Percentiles rank a stretch among this genome's conserved stretches.
phyloP scores from a whole-genome alignment of 2,888 invertebrate species.

The Caenorhabditis uteleia region DNA sequence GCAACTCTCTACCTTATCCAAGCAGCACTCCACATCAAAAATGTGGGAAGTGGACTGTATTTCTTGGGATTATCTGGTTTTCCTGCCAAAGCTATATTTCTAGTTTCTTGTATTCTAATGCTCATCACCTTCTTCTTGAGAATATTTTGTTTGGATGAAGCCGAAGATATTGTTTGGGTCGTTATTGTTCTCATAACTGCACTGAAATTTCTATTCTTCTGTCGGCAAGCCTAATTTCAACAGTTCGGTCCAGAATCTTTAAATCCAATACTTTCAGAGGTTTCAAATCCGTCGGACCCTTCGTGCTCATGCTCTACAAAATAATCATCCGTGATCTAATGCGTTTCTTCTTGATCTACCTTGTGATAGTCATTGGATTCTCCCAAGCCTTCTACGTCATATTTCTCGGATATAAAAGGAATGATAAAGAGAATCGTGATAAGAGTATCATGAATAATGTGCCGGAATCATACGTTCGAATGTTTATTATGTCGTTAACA shows the following conservation, averaged over 20 bases:
- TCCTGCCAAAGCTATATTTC: slow-evolving; percentile 89
- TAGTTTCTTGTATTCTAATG: slow-evolving; percentile 89
- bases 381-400: slow-evolving; percentile 81
- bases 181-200: slow-evolving; percentile 93
- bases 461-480: slow-evolving; percentile 86
- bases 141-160: slow-evolving; percentile 82
- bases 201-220: slow-evolving; percentile 96
- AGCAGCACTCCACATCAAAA: slow-evolving; percentile 73
- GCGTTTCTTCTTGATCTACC: slow-evolving; percentile 92
- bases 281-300: slow-evolving; percentile 96
- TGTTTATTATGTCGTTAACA: slow-evolving; percentile 85
- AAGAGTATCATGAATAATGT: slow-evolving; percentile 75
- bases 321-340: slow-evolving; percentile 97
- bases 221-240: slow-evolving; percentile 77
- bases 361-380: slow-evolving; percentile 95
- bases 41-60: slow-evolving; percentile 91
- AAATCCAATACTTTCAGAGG: slow-evolving; percentile 78
- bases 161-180: slow-evolving; percentile 88
- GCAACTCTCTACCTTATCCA: slow-evolving; percentile 76
- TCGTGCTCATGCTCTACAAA: slow-evolving; percentile 99
- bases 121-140: slow-evolving; percentile 84
- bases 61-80: slow-evolving; percentile 90
- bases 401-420: slow-evolving; percentile 62
- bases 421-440: not conserved
- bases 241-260: too few relatives aligned